phyloP scores from a whole-genome alignment of 2,797 vertebrate genomes.

The Pangasius larnaudii region DNA sequence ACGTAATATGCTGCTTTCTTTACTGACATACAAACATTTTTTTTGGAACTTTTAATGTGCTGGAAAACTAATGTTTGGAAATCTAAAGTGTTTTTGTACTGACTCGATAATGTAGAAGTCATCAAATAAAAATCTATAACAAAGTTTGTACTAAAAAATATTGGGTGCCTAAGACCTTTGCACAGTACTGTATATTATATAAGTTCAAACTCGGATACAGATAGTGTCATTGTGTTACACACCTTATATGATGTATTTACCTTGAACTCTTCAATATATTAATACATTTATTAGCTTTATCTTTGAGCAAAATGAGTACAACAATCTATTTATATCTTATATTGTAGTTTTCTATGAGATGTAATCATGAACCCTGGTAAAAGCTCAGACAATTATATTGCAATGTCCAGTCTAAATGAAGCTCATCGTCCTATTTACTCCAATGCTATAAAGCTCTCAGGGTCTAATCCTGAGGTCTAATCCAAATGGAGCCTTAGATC shows the following conservation, averaged over 20 bases:
- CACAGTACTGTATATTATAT: no score
- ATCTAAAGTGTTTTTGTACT: no score
- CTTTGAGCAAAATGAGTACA: not conserved
- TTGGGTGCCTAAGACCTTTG: no score
- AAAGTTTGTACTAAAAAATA: no score
- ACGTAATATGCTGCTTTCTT: no score
- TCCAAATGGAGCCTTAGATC: not conserved
- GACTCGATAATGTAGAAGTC: no score
- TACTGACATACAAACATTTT: no score
- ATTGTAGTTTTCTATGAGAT: not conserved
- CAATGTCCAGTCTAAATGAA: not conserved
- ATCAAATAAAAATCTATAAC: no score
- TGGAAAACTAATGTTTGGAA: no score
- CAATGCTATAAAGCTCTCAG: not conserved
- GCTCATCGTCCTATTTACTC: not conserved
- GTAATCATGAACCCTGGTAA: not conserved
- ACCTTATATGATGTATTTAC: not conserved
- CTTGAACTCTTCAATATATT: no score
- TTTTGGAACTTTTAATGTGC: no score
- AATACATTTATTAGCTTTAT: not conserved
- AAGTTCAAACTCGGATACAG: not conserved
- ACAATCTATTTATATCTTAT: not conserved
- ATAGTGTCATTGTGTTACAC: not conserved
- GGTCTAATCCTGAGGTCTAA: not conserved
- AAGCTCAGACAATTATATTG: not conserved